Base-by-base conservation (phyloP, 2,888 invertebrate species). In the Acanthococcus lagerstroemiae region DNA sequence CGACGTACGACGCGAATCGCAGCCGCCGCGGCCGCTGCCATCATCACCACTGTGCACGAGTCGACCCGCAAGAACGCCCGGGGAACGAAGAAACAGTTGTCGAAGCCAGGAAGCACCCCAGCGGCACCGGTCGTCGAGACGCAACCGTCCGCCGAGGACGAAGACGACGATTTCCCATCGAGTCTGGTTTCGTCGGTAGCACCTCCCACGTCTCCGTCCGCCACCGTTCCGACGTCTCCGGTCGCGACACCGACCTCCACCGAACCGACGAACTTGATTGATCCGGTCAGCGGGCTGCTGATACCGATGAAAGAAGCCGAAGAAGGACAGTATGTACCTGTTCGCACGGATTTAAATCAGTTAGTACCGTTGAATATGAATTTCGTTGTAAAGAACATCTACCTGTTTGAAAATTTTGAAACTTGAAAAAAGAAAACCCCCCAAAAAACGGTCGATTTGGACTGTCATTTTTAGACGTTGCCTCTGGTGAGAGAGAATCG, bases 251-350 rank as follows among this genome's bases (percentile, higher is more conserved):
- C 68, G 15, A 72, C 73, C 52, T 26, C 69, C 4, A 70, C 79
- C 9, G 85, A 85, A 72, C 83, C 85, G 0, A 81, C 82, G 72
- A 83, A 83, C 3, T 74, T 87, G 19, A 85, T 87, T 50, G 88
- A 88, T 76, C 86, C 87, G 0, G 86, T 86, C 0, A 87, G 87
- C 0, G 87, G 87, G 2, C 77, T 85, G 71, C 76, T 88, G 30
- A 84, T 83, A 66, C 84, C 84, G 0, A 83, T 85, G 81, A 79
- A 83, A 72, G 85, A 85, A 71, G 83, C 83, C 55, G 86, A 86
- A 72, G 87, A 86, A 73, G 84, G 84, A 12, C 81, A 82, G 71
- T 84, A 84, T 73, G 81, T 84, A 67, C 83, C 84, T 1, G 78
- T 84, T 24, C 66, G 60, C 9, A 68, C 65, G 54, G 68, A 70